These are phyloP conservation scores for Xenus cinereus DNA, from an alignment of 2,113 vertebrate genomes.

Conservation along the genomic window DNA sequence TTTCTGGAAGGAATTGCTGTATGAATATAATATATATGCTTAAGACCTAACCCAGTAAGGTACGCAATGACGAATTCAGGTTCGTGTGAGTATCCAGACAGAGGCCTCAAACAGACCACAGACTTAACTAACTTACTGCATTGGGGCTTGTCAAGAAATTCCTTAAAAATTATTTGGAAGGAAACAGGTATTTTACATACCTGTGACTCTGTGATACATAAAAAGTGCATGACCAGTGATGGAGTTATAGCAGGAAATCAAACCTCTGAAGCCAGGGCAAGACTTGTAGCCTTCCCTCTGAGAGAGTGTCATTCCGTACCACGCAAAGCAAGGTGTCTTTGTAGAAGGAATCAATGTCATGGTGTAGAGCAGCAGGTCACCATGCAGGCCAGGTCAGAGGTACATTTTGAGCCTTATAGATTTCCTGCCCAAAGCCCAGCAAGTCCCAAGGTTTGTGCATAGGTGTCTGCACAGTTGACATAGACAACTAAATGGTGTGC, in stretches of 20 bases:
- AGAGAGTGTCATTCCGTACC: not conserved
- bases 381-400: not conserved
- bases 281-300: not conserved
- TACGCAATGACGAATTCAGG: not conserved
- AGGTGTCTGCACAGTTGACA: not conserved
- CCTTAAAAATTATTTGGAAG: not conserved
- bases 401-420: not conserved
- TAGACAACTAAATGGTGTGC: not conserved
- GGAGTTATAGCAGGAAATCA: not conserved
- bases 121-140: not conserved
- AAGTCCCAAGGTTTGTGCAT: not conserved
- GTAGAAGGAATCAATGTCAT: accelerated
- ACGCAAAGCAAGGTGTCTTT: not conserved
- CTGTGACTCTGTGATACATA: not conserved
- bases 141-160: not conserved
- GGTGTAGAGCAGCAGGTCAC: not conserved
- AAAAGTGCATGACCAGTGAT: not conserved
- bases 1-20: not conserved
- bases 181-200: not conserved
- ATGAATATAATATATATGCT: not conserved
- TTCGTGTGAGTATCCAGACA: not conserved
- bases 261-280: not conserved
- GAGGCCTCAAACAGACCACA: not conserved
- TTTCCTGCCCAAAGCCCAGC: not conserved
- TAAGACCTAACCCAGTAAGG: not conserved